These are phyloP conservation scores for Pipistrellus pygmaeus DNA, from an alignment of 2,797 vertebrate species.

Conservation along the genomic window DNA sequence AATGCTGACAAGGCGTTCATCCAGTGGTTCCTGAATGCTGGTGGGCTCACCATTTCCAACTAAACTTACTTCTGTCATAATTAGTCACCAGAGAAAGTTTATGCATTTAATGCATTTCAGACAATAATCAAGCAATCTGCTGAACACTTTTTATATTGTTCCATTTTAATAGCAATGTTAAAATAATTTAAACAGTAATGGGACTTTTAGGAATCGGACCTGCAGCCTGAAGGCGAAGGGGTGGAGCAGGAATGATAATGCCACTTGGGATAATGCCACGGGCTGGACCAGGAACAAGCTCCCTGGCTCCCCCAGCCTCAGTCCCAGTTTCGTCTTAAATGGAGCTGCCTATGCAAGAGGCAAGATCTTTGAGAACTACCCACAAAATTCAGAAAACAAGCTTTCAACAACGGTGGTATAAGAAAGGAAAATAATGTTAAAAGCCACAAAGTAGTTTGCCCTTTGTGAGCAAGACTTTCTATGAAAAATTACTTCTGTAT, in stretches of 20 bases:
- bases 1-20: background rate
- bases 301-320: background rate
- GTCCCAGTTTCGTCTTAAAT: background rate
- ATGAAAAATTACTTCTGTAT: background rate
- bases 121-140: background rate
- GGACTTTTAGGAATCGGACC: background rate
- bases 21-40: background rate
- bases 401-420: background rate
- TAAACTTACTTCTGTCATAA: background rate
- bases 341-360: background rate
- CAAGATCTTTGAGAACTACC: background rate
- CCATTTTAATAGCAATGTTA: conserved; percentile 36
- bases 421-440: background rate
- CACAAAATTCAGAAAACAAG: conserved; percentile 6
- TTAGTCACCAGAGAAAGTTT: conserved; percentile 15
- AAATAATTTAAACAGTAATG: background rate
- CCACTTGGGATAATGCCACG: background rate
- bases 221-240: background rate
- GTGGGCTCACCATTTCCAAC: background rate
- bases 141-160: conserved; percentile 46
- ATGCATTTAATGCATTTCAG: conserved; percentile 44
- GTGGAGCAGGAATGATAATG: background rate
- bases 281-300: background rate
- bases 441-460: background rate
- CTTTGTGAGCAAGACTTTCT: conserved; percentile 21